Conservation (phyloP, 2,797 vertebrate species). For the Darevskia mixta region DNA sequence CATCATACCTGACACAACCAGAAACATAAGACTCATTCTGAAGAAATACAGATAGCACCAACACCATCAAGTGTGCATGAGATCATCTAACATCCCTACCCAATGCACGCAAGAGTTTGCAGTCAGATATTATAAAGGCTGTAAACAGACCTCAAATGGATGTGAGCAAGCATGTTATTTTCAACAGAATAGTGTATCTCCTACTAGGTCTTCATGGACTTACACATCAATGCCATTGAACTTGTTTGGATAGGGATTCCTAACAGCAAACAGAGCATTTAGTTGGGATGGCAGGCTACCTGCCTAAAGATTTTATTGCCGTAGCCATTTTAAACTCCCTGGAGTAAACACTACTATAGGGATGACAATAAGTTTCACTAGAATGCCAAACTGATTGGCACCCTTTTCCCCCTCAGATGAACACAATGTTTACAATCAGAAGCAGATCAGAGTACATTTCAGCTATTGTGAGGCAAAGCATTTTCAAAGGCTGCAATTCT, state of each 20-base stretch:
- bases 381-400: conserved; percentile 19
- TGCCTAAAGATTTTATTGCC: conserved; percentile 35
- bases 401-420: conserved; percentile 25
- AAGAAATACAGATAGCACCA: conserved; percentile 56
- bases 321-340: conserved; percentile 24
- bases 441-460: neutral
- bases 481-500: neutral
- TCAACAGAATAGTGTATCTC: conserved; percentile 29
- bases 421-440: neutral
- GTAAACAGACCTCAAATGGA: conserved; percentile 53
- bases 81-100: conserved; percentile 44
- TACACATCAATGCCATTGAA: conserved; percentile 38
- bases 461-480: neutral
- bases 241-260: conserved; percentile 50
- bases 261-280: conserved; percentile 55
- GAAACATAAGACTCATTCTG: conserved; percentile 56
- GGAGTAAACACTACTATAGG: neutral
- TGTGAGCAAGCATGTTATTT: conserved; percentile 38
- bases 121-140: conserved; percentile 42
- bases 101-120: neutral
- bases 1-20: conserved; percentile 42
- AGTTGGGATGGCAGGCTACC: conserved; percentile 57
- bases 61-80: conserved; percentile 26
- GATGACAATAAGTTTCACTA: conserved; percentile 32
- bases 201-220: conserved; percentile 32